These are phyloP conservation scores for Limnodromus scolopaceus DNA, from an alignment of 2,797 vertebrate species.

Conservation along the genomic window DNA sequence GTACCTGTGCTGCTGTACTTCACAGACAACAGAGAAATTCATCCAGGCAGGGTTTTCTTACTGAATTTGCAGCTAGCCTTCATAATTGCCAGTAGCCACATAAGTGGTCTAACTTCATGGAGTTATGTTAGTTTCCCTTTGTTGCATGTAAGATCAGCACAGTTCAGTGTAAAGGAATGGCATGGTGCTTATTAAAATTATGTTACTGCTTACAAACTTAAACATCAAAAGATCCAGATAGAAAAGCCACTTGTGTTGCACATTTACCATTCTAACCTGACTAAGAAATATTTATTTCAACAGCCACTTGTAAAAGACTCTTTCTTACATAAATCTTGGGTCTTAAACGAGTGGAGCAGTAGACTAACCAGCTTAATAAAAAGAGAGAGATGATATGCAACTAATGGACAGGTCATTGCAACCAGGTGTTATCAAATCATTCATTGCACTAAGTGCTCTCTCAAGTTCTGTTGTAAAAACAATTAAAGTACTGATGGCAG, in stretches of 20 bases:
- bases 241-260: slow-evolving; percentile 2
- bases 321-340: slow-evolving; percentile 63
- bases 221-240: neutral
- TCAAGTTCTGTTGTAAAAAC: slow-evolving; percentile 79
- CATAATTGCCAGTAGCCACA: neutral
- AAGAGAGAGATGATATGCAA: slow-evolving; percentile 71
- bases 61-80: neutral
- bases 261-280: neutral
- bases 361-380: slow-evolving; percentile 76
- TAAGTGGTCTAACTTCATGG: neutral
- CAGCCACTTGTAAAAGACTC: slow-evolving; percentile 40
- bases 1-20: neutral
- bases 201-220: neutral
- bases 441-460: slow-evolving; percentile 75
- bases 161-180: neutral
- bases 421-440: slow-evolving; percentile 75
- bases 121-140: neutral
- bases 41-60: neutral
- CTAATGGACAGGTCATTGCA: slow-evolving; percentile 70
- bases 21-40: neutral
- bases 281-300: slow-evolving; percentile 25
- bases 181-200: slow-evolving; percentile 20
- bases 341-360: slow-evolving; percentile 65
- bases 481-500: slow-evolving; percentile 81
- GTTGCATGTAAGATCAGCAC: neutral